Evolutionary conservation across 2,113 vertebrate genomes (phyloP).

Genomic region (Odobenus rosmarus): DNA sequence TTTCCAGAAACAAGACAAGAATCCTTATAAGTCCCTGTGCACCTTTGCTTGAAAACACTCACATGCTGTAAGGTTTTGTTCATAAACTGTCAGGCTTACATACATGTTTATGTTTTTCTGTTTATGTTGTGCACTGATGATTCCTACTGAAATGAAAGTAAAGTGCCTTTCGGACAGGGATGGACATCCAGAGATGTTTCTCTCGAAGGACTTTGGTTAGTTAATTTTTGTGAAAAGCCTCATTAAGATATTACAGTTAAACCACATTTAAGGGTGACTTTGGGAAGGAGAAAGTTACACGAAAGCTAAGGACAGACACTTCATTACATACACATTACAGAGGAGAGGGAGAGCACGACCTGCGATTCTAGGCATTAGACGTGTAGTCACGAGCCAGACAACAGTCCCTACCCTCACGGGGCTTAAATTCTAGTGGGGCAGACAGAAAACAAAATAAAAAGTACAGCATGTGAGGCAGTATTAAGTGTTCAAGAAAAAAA

Average conservation of each 20-base stretch:
- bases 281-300: background rate
- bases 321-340: background rate
- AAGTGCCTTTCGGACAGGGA: background rate
- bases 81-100: background rate
- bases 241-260: background rate
- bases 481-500: background rate
- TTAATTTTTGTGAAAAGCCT: background rate
- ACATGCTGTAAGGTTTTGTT: background rate
- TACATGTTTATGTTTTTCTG: background rate
- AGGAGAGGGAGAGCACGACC: background rate
- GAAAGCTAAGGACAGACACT: background rate
- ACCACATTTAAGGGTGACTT: constrained; percentile 9
- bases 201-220: background rate
- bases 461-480: background rate
- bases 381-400: background rate
- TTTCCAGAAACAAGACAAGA: constrained; percentile 8
- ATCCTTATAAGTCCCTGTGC: background rate
- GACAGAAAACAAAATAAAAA: background rate
- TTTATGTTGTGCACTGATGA: background rate
- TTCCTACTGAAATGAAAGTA: background rate
- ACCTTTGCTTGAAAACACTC: background rate
- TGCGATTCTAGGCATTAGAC: background rate
- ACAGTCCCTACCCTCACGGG: background rate
- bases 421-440: background rate
- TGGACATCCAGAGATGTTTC: background rate